Evolutionary conservation across 2,888 invertebrate genomes (phyloP).

Genomic region (Chymomyza procnemis): DNA sequence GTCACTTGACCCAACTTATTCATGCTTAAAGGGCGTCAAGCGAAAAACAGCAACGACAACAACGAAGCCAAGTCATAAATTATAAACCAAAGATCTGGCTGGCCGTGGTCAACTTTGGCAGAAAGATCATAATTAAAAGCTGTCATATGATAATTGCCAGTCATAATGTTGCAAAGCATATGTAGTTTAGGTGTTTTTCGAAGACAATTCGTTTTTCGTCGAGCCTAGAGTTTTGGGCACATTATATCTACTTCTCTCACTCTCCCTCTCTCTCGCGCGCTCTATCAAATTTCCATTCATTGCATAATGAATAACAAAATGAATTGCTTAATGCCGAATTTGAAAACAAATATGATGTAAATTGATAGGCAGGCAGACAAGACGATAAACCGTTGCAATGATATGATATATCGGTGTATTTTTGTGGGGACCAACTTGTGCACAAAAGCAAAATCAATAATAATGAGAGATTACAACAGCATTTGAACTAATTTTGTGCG

Average conservation of each 20-base stretch:
- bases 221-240: background rate
- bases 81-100: background rate
- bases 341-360: background rate
- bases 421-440: background rate
- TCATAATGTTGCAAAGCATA: background rate
- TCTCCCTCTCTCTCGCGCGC: no score
- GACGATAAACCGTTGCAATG: background rate
- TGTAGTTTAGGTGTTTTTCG: no score
- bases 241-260: no score
- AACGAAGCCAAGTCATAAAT: background rate
- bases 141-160: slow-evolving; percentile 64
- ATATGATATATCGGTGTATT: no score
- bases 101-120: no score
- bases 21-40: slow-evolving; percentile 7
- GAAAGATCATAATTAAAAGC: slow-evolving; percentile 56
- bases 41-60: slow-evolving; percentile 13
- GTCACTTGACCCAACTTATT: no score
- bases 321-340: background rate
- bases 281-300: background rate
- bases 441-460: background rate
- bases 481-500: background rate
- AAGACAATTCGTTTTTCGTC: no score
- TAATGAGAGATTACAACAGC: background rate
- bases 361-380: background rate
- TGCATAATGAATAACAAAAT: background rate